Evolutionary conservation across 2,797 vertebrate species (phyloP).

Genomic region (Prionace glauca): DNA sequence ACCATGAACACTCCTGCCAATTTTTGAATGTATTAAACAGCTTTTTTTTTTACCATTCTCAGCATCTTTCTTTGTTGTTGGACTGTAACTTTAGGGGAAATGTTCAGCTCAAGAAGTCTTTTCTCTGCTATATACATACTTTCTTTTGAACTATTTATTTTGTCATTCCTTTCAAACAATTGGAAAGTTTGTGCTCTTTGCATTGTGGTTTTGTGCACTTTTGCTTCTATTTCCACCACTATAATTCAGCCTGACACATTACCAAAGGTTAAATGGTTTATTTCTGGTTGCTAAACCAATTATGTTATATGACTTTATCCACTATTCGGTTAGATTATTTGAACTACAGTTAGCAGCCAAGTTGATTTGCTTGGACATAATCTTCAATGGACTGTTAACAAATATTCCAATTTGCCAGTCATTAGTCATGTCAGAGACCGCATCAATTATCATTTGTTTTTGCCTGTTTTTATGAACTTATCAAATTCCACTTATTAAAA

Average conservation of each 20-base stretch:
- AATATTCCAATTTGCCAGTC: neutral
- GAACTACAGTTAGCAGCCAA: neutral
- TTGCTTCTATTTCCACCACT: neutral
- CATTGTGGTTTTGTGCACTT: neutral
- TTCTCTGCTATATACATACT: too few species aligned
- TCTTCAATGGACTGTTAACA: neutral
- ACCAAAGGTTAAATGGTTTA: neutral
- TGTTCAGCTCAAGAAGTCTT: neutral
- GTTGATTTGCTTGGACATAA: neutral
- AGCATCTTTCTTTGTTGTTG: neutral
- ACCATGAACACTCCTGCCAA: neutral
- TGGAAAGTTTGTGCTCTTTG: neutral
- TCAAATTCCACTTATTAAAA: neutral
- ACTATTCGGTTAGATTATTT: neutral
- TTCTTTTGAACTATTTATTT: neutral
- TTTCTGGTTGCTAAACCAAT: neutral
- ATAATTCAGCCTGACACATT: neutral
- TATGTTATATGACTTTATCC: neutral
- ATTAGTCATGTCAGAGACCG: neutral
- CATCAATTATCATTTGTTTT: neutral
- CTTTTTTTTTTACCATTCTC: neutral
- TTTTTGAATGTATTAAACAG: neutral
- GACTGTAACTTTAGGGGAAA: neutral
- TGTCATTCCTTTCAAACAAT: neutral
- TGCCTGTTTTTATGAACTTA: neutral